These are phyloP conservation scores for Hypselothyrea guttata DNA, from an alignment of 2,888 invertebrate species.

Conservation along the genomic window DNA sequence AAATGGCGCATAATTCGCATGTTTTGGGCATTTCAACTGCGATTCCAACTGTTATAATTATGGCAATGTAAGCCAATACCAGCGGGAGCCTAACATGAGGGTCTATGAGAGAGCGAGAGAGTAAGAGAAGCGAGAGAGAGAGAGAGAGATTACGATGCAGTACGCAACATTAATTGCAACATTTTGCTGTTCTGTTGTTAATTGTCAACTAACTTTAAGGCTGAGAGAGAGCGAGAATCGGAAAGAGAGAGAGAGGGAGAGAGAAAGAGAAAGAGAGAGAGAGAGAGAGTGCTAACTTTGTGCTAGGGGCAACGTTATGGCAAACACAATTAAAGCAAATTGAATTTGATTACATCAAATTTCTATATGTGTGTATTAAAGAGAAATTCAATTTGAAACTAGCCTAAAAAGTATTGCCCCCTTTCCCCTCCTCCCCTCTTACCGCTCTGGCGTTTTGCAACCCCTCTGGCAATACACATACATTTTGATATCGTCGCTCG, in stretches of 20 bases:
- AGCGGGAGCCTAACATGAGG: slow-evolving; percentile 57
- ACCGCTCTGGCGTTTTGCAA: slow-evolving; percentile 13
- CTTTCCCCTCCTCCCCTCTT: not conserved
- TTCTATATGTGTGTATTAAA: slow-evolving; percentile 26
- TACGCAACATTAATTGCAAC: slow-evolving; percentile 69
- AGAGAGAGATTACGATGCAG: slow-evolving; percentile 22
- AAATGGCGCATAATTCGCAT: slow-evolving; percentile 58
- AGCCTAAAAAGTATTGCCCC: slow-evolving; percentile 29
- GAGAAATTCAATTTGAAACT: slow-evolving; percentile 54
- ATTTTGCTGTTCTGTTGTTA: slow-evolving; percentile 68
- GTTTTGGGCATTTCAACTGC: slow-evolving; percentile 50
- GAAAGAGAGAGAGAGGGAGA: slow-evolving; percentile 10
- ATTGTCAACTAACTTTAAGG: slow-evolving; percentile 63
- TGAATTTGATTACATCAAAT: slow-evolving; percentile 61
- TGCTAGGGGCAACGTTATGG: not conserved
- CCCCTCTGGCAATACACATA: slow-evolving; percentile 52
- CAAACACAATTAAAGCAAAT: slow-evolving; percentile 66
- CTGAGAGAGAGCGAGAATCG: not conserved
- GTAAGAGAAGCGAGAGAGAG: no score
- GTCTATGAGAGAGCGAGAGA: no score
- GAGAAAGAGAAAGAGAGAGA: not conserved
- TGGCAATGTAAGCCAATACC: slow-evolving; percentile 49
- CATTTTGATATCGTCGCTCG: slow-evolving; percentile 56
- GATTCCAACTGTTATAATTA: slow-evolving; percentile 51
- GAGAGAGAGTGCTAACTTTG: not conserved